Evolutionary conservation across 2,888 invertebrate species (phyloP), one percentile per base, ranked within the genome.

Genomic region (Amiota communis): DNA sequence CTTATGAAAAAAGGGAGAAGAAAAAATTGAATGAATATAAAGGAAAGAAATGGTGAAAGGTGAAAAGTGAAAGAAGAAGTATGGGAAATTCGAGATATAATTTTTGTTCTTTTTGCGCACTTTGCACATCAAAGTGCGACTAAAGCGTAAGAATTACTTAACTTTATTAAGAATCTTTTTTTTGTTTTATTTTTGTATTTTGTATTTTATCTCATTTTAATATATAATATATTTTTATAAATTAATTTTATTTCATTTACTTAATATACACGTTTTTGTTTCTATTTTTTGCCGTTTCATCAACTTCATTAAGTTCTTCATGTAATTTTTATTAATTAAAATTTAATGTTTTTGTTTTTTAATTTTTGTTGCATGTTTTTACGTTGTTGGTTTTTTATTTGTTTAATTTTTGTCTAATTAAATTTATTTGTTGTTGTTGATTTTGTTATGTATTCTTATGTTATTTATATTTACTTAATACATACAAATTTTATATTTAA

Each of bases 361-460:
- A 64, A 47, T 64, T 23, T 71, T 80, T 76, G 83, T 83, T 82
- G 85, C 78, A 81, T 83, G 85, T 82, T 75, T 80, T 73, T 75
- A 74, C 23, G 63, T 77, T 53, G 63, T 77, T 76, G 75, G 74
- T 70, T 75, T 84, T 64, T 69, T 69, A 4, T 51, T 15, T 4
- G 46, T 56, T 53, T 69, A 56, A 56, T 13, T 56, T 51, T 53
- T 75, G 48, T 68, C 61, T 65, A n/a, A 46, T 47, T n/a, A 46
- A 47, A 15, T 64, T 57, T 59, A 46, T 65, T 59, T 65, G 17
- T 71, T 63, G 11, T 71, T 72, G 59, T 77, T 72, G 59, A 15
- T 72, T 77, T 72, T 59, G 10, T 48, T 74, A 71, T 76, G n/a
- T 56, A 76, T 67, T 75, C 11, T 20, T 20, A 59, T 36, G 23